phyloP scores from a whole-genome alignment of 2,797 vertebrate genomes.

The Momotus momota region DNA sequence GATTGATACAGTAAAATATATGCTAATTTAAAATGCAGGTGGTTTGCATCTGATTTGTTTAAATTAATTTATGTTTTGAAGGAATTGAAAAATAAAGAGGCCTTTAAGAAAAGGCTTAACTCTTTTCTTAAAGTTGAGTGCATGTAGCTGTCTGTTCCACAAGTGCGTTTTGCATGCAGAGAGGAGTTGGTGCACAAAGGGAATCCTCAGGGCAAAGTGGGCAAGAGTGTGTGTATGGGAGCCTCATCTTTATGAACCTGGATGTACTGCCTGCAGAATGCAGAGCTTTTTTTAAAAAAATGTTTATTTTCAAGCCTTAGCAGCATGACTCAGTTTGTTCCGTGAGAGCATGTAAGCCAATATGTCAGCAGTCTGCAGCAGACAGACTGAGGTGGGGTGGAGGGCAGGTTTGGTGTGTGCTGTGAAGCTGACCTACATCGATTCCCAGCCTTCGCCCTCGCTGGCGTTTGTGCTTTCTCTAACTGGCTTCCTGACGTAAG shows the following conservation, averaged over 20 bases:
- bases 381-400: neutral
- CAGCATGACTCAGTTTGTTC: constrained; percentile 11
- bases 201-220: neutral
- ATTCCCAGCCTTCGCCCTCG: neutral
- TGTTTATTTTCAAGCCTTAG: neutral
- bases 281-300: neutral
- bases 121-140: constrained; percentile 62
- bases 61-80: constrained; percentile 72
- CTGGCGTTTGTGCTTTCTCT: neutral
- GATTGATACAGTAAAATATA: constrained; percentile 79
- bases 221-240: neutral
- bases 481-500: neutral
- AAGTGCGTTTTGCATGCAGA: neutral
- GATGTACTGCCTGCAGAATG: neutral
- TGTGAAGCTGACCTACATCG: neutral
- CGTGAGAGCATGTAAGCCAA: neutral
- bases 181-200: neutral
- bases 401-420: neutral
- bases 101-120: constrained; percentile 71
- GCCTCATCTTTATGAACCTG: neutral
- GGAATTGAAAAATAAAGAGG: constrained; percentile 73
- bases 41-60: constrained; percentile 79
- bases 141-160: constrained; percentile 36
- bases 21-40: constrained; percentile 78
- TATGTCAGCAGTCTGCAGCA: constrained; percentile 3